These are phyloP conservation scores for Euspilapteryx auroguttella DNA, from an alignment of 2,888 invertebrate genomes.

Conservation along the genomic window DNA sequence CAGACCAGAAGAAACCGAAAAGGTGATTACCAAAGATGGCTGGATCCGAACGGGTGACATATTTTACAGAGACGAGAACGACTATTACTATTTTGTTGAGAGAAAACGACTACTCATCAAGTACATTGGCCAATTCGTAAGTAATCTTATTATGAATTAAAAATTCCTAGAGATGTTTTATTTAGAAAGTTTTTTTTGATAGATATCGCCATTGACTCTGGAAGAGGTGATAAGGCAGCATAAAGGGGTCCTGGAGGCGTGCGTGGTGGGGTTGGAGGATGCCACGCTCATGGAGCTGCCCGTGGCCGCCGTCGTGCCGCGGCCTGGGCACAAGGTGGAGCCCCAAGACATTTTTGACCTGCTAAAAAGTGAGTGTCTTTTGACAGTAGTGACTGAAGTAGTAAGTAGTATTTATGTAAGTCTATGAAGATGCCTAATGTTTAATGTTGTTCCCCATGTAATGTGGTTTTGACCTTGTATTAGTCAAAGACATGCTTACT, in stretches of 20 bases:
- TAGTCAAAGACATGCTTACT: too few species aligned
- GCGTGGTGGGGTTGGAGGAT: constrained; percentile 19
- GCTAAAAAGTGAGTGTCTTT: constrained; percentile 15
- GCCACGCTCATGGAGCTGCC: constrained; percentile 15
- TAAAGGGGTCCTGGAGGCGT: constrained; percentile 16
- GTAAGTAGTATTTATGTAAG: too few species aligned
- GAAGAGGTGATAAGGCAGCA: constrained; percentile 20
- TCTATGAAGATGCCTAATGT: too few species aligned
- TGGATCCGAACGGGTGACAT: constrained; percentile 27
- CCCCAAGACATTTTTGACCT: constrained; percentile 19
- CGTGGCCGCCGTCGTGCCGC: constrained; percentile 17
- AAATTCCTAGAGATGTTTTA: constrained; percentile 1
- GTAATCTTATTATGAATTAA: too few species aligned
- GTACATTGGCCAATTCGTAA: constrained; percentile 19
- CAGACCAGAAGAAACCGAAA: constrained; percentile 19
- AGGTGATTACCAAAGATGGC: constrained; percentile 19
- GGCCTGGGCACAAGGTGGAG: constrained; percentile 13
- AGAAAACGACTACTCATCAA: constrained; percentile 22
- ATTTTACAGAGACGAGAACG: constrained; percentile 18
- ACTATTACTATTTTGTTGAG: constrained; percentile 21
- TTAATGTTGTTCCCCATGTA: too few species aligned
- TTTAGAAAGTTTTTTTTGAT: constrained; percentile 1
- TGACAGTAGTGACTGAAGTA: neutral
- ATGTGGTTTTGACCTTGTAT: too few species aligned
- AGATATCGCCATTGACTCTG: constrained; percentile 21